Evolutionary conservation across 2,113 vertebrate species (phyloP).

Genomic region (Ptychochromis oligacanthus): DNA sequence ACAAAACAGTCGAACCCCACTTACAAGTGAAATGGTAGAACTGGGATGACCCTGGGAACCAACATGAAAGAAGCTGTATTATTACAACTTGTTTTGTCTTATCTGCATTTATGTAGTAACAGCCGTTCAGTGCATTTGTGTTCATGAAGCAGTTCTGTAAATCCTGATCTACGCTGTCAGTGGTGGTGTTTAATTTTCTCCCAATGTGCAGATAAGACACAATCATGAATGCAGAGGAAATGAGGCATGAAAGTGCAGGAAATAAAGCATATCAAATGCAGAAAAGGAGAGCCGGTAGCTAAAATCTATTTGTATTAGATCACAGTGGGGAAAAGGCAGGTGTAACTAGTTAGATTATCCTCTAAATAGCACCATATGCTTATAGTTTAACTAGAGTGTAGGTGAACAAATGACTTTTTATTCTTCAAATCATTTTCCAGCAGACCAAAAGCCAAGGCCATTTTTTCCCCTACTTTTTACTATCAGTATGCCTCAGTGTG

Average conservation of each 20-base stretch:
- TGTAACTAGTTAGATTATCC: slow-evolving; percentile 9
- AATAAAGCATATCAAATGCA: slow-evolving; percentile 33
- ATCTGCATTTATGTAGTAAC: background rate
- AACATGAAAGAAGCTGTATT: slow-evolving; percentile 19
- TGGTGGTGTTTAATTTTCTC: background rate
- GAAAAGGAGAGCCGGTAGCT: background rate
- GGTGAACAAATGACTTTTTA: background rate
- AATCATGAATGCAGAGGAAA: slow-evolving; percentile 30
- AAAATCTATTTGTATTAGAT: slow-evolving; percentile 17
- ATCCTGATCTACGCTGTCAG: background rate
- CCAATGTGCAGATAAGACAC: slow-evolving; percentile 14
- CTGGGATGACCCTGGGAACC: slow-evolving; percentile 79
- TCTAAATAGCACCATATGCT: background rate
- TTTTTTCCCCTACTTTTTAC: background rate
- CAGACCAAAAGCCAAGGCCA: background rate
- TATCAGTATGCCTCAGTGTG: background rate
- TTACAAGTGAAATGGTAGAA: slow-evolving; percentile 82
- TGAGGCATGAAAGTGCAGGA: slow-evolving; percentile 25
- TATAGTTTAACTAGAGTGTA: background rate
- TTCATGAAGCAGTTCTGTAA: background rate
- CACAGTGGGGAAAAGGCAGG: background rate
- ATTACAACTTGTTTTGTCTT: background rate
- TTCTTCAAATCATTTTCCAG: slow-evolving; percentile 1
- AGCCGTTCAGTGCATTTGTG: background rate
- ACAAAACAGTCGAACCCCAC: slow-evolving; percentile 56